phyloP scores from a whole-genome alignment of 2,113 vertebrate species.

The Mesocricetus auratus region DNA sequence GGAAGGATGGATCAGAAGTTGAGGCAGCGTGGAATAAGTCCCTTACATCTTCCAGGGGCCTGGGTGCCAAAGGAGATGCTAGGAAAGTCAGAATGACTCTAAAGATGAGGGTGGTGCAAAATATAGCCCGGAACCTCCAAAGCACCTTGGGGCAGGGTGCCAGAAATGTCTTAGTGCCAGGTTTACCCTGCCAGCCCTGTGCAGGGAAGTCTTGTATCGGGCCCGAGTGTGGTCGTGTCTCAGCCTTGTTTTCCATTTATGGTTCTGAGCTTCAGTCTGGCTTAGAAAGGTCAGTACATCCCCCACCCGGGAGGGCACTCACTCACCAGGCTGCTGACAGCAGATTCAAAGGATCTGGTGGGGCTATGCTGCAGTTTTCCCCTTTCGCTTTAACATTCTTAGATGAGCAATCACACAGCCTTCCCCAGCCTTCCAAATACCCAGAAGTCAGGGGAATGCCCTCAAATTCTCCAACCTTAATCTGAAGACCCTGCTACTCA shows the following conservation, averaged over 20 bases:
- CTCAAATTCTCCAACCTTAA: background rate
- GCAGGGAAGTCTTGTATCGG: constrained; percentile 68
- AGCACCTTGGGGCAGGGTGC: constrained; percentile 41
- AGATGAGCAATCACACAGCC: background rate
- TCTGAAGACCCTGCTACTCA: background rate
- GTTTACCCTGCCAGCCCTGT: background rate
- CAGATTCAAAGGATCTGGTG: constrained; percentile 33
- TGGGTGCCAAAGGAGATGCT: constrained; percentile 2
- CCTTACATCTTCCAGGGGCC: too few species aligned
- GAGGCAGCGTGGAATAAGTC: background rate
- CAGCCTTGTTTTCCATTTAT: constrained; percentile 89
- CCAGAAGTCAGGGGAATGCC: background rate
- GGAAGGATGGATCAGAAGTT: fast-evolving
- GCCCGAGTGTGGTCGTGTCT: constrained; percentile 26
- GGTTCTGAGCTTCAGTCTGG: constrained; percentile 86
- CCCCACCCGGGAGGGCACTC: constrained; percentile 76
- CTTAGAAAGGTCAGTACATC: constrained; percentile 79
- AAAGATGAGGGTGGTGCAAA: background rate
- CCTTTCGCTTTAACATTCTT: background rate
- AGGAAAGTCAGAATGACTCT: constrained; percentile 9
- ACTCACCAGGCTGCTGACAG: constrained; percentile 74
- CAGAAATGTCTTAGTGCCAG: constrained; percentile 80
- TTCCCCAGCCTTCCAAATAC: background rate
- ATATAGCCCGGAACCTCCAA: fast-evolving
- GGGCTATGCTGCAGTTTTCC: background rate